These are phyloP conservation scores for Andricus quercusramuli DNA, from an alignment of 2,888 invertebrate genomes.

Conservation along the genomic window DNA sequence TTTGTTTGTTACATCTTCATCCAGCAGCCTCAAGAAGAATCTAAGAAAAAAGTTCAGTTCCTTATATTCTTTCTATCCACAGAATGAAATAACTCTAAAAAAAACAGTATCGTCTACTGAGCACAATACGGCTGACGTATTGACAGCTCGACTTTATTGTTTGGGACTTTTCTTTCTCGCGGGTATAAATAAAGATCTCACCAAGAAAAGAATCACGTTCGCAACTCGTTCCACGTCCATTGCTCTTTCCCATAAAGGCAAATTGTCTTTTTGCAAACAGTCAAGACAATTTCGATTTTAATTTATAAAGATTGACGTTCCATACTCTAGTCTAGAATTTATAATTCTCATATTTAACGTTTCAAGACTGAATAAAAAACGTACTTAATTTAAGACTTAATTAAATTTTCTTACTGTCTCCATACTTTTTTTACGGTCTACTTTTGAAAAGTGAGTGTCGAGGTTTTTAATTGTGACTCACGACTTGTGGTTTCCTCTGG, in stretches of 20 bases:
- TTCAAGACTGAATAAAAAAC: not conserved
- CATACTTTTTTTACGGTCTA: not conserved
- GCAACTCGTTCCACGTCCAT: not conserved
- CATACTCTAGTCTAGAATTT: too few species aligned
- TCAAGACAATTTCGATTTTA: not conserved
- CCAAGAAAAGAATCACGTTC: conserved; percentile 24
- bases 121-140: conserved; percentile 60
- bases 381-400: not conserved
- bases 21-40: not conserved
- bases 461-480: not conserved
- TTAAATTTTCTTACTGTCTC: not conserved
- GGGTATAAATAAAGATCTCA: conserved; percentile 22
- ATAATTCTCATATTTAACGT: not conserved
- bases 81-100: not conserved
- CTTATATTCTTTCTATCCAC: not conserved
- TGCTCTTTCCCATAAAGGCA: not conserved
- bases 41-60: not conserved
- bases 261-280: conserved; percentile 28
- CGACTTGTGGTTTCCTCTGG: not conserved
- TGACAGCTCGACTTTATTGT: conserved; percentile 58
- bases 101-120: conserved; percentile 60
- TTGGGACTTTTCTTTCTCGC: conserved; percentile 25
- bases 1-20: not conserved
- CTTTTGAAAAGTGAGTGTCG: not conserved
- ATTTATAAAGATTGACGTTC: too few species aligned